phyloP scores from a whole-genome alignment of 2,113 vertebrate species.

The Podarcis muralis region DNA sequence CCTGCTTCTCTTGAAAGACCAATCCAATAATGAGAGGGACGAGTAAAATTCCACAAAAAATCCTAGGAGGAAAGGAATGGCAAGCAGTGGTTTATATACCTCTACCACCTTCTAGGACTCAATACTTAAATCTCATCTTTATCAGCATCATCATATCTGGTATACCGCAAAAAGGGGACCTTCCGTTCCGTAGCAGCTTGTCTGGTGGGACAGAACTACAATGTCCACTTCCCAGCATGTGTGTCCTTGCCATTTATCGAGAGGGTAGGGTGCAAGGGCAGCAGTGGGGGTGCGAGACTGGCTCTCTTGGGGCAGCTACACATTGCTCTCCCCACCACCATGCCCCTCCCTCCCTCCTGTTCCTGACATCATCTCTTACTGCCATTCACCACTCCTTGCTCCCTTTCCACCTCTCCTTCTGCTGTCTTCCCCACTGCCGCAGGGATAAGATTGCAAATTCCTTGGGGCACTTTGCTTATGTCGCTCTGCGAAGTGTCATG shows the following conservation, averaged over 20 bases:
- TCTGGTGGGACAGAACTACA: too few relatives aligned
- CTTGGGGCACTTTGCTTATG: background rate
- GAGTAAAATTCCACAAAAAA: background rate
- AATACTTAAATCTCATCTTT: background rate
- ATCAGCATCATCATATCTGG: too few relatives aligned
- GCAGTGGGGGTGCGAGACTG: too few relatives aligned
- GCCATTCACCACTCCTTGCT: background rate
- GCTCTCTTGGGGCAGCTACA: too few relatives aligned
- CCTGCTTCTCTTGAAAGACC: conserved; percentile 9
- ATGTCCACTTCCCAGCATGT: too few relatives aligned
- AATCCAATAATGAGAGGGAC: background rate
- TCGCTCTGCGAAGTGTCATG: too few relatives aligned
- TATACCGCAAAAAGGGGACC: background rate
- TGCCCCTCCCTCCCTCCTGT: too few relatives aligned
- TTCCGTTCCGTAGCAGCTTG: background rate
- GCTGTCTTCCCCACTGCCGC: background rate
- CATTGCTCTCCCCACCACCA: too few relatives aligned
- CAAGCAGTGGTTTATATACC: background rate
- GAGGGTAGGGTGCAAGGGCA: too few relatives aligned
- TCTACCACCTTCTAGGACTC: background rate
- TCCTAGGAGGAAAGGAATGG: background rate
- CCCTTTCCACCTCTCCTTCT: background rate
- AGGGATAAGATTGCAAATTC: background rate
- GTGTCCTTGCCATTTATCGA: too few relatives aligned
- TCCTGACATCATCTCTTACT: background rate